phyloP scores from a whole-genome alignment of 1,140 invertebrate genomes.

The Drosophila nannoptera region DNA sequence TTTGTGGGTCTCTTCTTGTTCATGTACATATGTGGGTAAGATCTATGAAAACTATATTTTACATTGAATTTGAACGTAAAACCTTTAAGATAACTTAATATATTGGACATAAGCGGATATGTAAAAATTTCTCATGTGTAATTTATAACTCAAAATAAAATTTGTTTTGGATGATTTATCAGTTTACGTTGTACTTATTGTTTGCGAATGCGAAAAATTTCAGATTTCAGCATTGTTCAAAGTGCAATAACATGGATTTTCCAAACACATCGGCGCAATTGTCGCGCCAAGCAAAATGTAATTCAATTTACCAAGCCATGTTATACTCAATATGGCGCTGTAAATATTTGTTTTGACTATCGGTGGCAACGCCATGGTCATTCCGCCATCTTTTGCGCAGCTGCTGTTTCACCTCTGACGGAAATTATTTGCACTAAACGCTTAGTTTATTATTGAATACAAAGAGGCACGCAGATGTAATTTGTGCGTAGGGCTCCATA shows the following conservation, averaged over 20 bases:
- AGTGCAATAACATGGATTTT: background rate
- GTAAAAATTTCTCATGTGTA: conserved; percentile 63
- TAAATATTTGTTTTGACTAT: background rate
- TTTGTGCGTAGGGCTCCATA: background rate
- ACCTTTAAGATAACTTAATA: conserved; percentile 40
- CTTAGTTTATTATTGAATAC: conserved; percentile 21
- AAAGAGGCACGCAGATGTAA: background rate
- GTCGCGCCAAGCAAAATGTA: conserved; percentile 8
- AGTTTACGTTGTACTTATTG: background rate
- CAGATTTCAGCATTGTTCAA: too few species aligned
- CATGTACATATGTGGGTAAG: conserved; percentile 55
- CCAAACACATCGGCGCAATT: background rate
- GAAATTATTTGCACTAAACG: conserved; percentile 56
- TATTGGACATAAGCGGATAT: conserved; percentile 55
- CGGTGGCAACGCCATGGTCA: conserved; percentile 22
- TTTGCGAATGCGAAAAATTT: background rate
- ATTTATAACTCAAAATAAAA: conserved; percentile 37
- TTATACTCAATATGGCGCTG: conserved; percentile 35
- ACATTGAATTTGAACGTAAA: conserved; percentile 32
- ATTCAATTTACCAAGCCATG: background rate
- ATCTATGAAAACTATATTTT: conserved; percentile 49
- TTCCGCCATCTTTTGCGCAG: conserved; percentile 67
- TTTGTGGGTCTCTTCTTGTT: conserved; percentile 33
- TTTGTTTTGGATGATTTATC: conserved; percentile 28
- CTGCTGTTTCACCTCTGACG: conserved; percentile 56